Conservation (phyloP, 2,888 invertebrate species). For the Archaeoteleia sp. region DNA sequence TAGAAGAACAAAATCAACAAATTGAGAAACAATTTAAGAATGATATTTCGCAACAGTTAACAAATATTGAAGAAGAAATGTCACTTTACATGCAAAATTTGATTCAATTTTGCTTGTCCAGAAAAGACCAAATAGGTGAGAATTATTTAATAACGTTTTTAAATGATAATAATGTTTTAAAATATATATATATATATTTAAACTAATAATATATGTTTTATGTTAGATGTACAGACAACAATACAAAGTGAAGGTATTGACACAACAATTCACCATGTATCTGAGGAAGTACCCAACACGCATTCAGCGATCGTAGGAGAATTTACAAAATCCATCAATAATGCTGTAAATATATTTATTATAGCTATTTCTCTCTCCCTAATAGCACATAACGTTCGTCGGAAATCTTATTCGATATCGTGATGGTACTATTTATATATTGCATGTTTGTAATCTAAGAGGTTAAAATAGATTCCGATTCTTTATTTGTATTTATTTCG, state of each 20-base stretch:
- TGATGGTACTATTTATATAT: no score
- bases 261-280: conserved; percentile 57
- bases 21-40: conserved; percentile 63
- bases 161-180: conserved; percentile 37
- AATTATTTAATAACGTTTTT: conserved; percentile 7
- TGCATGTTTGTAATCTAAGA: no score
- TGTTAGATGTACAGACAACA: conserved; percentile 52
- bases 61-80: conserved; percentile 62
- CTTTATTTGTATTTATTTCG: no score
- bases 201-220: conserved; percentile 15
- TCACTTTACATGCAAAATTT: conserved; percentile 59
- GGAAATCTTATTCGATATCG: no score
- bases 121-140: conserved; percentile 60
- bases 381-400: no score
- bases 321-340: conserved; percentile 55
- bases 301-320: conserved; percentile 50
- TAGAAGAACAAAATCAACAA: conserved; percentile 66
- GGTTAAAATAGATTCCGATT: no score
- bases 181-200: conserved; percentile 15
- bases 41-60: conserved; percentile 60
- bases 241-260: conserved; percentile 56
- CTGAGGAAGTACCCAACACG: conserved; percentile 57
- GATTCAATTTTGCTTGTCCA: conserved; percentile 60
- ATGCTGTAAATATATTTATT: conserved; percentile 60
- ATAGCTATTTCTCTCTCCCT: no score